phyloP scores from a whole-genome alignment of 2,797 vertebrate species.

The Eulemur albifrons region DNA sequence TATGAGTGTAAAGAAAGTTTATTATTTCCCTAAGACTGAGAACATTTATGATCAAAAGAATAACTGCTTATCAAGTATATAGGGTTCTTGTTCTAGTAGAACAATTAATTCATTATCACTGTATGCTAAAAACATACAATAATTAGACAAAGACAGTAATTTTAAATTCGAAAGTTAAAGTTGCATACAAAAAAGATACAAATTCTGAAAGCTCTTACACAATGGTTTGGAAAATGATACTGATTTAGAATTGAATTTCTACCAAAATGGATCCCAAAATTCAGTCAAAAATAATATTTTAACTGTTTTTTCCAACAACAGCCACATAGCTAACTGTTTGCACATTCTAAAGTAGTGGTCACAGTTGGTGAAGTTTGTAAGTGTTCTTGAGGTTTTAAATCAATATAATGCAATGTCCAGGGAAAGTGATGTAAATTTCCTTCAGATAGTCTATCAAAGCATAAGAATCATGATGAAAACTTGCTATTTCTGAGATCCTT shows the following conservation, averaged over 20 bases:
- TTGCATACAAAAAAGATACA: neutral
- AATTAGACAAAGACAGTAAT: neutral
- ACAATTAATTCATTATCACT: neutral
- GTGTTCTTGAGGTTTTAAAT: neutral
- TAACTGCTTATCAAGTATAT: neutral
- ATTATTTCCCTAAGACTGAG: neutral
- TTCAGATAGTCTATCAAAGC: neutral
- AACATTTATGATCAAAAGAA: neutral
- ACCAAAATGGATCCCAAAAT: neutral
- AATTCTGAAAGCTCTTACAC: neutral
- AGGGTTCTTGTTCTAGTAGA: neutral
- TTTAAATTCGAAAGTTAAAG: constrained; percentile 23
- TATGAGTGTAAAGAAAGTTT: neutral
- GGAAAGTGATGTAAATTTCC: neutral
- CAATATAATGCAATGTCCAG: neutral
- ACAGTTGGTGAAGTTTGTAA: neutral
- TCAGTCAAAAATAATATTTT: neutral
- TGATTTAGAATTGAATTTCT: constrained; percentile 10
- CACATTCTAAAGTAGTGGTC: neutral
- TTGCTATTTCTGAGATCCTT: neutral
- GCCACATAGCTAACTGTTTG: neutral
- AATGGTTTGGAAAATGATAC: neutral
- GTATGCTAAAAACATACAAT: neutral
- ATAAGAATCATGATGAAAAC: neutral
- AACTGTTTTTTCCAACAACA: neutral